phyloP scores from a whole-genome alignment of 2,888 invertebrate species.

The Gasteruption jaculator region DNA sequence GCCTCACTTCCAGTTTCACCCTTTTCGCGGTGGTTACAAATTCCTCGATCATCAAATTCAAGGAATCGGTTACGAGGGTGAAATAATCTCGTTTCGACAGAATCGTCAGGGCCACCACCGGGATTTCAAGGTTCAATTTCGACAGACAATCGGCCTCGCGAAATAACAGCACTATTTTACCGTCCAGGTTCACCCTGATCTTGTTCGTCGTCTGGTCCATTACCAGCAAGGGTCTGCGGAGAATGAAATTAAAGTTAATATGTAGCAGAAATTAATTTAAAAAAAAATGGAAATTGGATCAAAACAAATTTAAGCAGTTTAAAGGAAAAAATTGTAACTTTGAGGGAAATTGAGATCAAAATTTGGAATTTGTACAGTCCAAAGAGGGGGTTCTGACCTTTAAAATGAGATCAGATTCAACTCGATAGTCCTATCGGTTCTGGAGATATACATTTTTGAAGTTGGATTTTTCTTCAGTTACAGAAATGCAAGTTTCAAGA shows the following conservation, averaged over 20 bases:
- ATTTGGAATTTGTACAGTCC: no score
- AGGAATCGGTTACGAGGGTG: slow-evolving; percentile 68
- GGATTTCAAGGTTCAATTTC: slow-evolving; percentile 76
- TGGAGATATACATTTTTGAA: no score
- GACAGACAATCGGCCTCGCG: slow-evolving; percentile 81
- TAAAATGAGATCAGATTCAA: no score
- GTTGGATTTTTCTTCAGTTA: no score
- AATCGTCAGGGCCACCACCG: slow-evolving; percentile 75
- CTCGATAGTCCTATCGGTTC: no score
- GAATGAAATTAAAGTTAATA: not conserved
- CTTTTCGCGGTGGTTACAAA: slow-evolving; percentile 68
- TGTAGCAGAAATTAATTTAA: not conserved
- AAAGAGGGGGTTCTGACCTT: no score
- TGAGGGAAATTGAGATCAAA: no score
- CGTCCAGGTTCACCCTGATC: slow-evolving; percentile 73
- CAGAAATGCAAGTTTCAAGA: no score
- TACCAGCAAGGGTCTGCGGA: slow-evolving; percentile 57
- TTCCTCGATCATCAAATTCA: slow-evolving; percentile 75
- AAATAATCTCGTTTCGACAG: slow-evolving; percentile 76
- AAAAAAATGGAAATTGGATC: no score
- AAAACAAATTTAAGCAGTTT: no score
- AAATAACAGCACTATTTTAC: slow-evolving; percentile 70
- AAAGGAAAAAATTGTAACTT: no score
- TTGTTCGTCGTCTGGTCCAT: slow-evolving; percentile 62
- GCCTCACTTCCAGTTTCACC: slow-evolving; percentile 85